Base-by-base conservation (phyloP, 2,797 vertebrate genomes). In the Xiphophorus birchmanni region DNA sequence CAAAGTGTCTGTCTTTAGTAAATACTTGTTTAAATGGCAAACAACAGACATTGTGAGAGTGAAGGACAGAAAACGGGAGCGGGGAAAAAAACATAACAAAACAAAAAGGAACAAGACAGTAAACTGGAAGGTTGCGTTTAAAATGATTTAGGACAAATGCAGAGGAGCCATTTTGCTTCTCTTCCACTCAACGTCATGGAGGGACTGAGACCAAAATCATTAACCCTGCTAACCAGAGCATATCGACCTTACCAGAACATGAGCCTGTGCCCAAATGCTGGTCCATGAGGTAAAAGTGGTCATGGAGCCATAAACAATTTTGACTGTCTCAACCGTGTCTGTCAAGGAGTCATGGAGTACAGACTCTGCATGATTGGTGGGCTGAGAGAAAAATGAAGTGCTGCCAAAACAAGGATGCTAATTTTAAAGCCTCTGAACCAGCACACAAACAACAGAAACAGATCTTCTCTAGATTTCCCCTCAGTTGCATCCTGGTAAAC, bases 341-440 rank as follows among this genome's bases (percentile, higher is more conserved):
- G 60, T 65, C 60, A 65, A 65, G 60, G 32, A 65, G 7, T 35
- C 32, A 65, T 65, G 32, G 29, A 65, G 60, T 35, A 15, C 29
- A 35, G 15, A 8, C n/a, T 58, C 60, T 35, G 60, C 60, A 65
- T 65, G 60, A 35, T 65, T 65, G 37, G 60, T 65, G 60, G 60
- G 60, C 60, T 35, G 60, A 65, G 32, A 65, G 60, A 65, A 65
- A 32, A 65, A 65, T 7, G 60, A 65, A 65, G 15, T 7, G 2
- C 17, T 65, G 60, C 60, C 29, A 65, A 65, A 65, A 65, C 60
- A 65, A 65, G 32, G 60, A 65, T 35, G 60, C 29, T 65, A 65
- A 65, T 65, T 65, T 65, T 65, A 65, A 65, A 65, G 13, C 60
- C 26, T 65, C 60, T 18, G 60, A 65, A 65, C 60, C 17, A 65